These are phyloP conservation scores for Saxicola maurus DNA, from an alignment of 2,797 vertebrate species.

Conservation along the genomic window DNA sequence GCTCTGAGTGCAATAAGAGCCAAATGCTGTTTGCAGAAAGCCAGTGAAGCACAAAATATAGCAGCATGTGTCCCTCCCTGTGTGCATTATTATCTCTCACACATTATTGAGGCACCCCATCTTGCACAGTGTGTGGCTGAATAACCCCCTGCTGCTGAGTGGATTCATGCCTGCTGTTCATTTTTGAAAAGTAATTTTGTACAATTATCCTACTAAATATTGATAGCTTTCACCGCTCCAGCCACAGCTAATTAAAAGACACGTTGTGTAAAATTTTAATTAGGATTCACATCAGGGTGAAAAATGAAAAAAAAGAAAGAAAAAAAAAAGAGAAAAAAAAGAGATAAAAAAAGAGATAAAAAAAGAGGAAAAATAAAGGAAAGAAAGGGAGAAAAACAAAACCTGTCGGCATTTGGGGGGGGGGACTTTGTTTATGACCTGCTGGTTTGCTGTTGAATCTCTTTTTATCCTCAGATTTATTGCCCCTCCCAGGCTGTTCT, in stretches of 20 bases:
- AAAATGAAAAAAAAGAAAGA: conserved; percentile 7
- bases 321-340: neutral
- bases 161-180: conserved; percentile 69
- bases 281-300: conserved; percentile 68
- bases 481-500: conserved; percentile 27
- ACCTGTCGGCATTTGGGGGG: neutral
- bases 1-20: conserved; percentile 42
- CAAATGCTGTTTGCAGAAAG: conserved; percentile 56
- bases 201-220: conserved; percentile 75
- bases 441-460: conserved; percentile 27
- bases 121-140: conserved; percentile 55
- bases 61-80: conserved; percentile 48
- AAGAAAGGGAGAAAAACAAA: neutral
- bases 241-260: conserved; percentile 73
- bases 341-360: neutral
- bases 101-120: conserved; percentile 54
- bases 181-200: conserved; percentile 71
- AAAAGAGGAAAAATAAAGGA: neutral
- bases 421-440: conserved; percentile 47
- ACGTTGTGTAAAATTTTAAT: conserved; percentile 76
- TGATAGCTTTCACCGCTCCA: conserved; percentile 69
- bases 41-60: conserved; percentile 50
- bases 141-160: conserved; percentile 63
- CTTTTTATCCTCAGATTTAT: conserved; percentile 48
- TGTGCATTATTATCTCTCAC: conserved; percentile 57